A percentile compares a stretch with the other conserved stretches of the same genome.
Conservation (phyloP, 2,113 vertebrate genomes). For the Grantiella picta region DNA sequence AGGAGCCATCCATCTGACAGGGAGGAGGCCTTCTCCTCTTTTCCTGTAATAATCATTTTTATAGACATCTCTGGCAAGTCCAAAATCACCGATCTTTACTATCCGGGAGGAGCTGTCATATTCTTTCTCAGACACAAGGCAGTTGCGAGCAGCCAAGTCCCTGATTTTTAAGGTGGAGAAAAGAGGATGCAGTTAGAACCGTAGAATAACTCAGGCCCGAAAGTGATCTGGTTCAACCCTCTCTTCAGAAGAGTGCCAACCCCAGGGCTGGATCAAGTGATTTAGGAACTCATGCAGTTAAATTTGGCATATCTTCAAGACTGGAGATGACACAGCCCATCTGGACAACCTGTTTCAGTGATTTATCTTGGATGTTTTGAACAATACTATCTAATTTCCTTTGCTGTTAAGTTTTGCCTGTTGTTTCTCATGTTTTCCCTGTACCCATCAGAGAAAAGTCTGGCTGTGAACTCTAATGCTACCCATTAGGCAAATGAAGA, state of each 20-base stretch:
- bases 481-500: neutral
- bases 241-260: neutral
- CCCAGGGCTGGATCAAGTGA: neutral
- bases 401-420: neutral
- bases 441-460: neutral
- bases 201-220: neutral
- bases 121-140: constrained; percentile 76
- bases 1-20: constrained; percentile 81
- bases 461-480: neutral
- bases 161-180: constrained; percentile 44
- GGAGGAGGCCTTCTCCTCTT: constrained; percentile 78
- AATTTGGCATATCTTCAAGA: neutral
- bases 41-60: constrained; percentile 84
- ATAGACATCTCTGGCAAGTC: constrained; percentile 79
- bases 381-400: neutral
- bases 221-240: neutral
- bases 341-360: neutral
- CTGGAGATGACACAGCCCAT: neutral
- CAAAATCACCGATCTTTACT: constrained; percentile 82
- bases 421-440: neutral
- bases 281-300: neutral
- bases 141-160: constrained; percentile 80
- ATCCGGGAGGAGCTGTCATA: constrained; percentile 50
- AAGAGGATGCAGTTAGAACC: neutral
- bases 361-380: neutral